These are phyloP conservation scores for Vimba vimba DNA, from an alignment of 2,113 vertebrate genomes.

Conservation along the genomic window DNA sequence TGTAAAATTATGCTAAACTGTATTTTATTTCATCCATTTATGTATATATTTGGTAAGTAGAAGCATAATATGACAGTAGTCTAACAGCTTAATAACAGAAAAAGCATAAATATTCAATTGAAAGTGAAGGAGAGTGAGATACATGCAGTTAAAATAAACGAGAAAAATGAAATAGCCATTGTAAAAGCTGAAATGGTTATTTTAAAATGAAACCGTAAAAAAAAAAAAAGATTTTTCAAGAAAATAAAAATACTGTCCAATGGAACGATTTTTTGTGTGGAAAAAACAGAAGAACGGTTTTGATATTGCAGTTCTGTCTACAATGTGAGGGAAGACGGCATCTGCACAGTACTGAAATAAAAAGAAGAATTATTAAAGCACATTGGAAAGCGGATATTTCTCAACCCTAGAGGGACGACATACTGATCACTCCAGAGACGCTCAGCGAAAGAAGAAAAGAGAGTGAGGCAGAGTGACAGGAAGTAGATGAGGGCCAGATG, in stretches of 20 bases:
- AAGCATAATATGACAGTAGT: too few species aligned
- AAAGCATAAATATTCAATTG: background rate
- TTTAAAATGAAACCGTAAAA: background rate
- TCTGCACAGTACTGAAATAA: conserved; percentile 4
- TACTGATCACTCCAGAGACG: conserved; percentile 23
- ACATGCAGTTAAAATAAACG: background rate
- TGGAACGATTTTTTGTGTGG: background rate
- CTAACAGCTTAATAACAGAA: too few species aligned
- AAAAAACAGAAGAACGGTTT: background rate
- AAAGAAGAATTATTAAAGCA: conserved; percentile 29
- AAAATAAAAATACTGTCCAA: background rate
- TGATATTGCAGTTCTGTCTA: background rate
- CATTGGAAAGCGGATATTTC: conserved; percentile 22
- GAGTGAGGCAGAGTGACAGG: conserved; percentile 37
- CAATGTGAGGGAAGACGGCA: background rate
- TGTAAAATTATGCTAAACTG: too few species aligned
- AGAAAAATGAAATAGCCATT: background rate
- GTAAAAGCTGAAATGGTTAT: background rate
- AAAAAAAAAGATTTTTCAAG: background rate
- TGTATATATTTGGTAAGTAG: too few species aligned
- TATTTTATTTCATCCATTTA: too few species aligned
- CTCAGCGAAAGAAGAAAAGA: conserved; percentile 36
- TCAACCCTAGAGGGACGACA: conserved; percentile 23
- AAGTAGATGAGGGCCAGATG: conserved; percentile 42
- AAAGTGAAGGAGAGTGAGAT: background rate